Evolutionary conservation across 2,113 vertebrate genomes (phyloP).

Genomic region (Alligator mississippiensis): DNA sequence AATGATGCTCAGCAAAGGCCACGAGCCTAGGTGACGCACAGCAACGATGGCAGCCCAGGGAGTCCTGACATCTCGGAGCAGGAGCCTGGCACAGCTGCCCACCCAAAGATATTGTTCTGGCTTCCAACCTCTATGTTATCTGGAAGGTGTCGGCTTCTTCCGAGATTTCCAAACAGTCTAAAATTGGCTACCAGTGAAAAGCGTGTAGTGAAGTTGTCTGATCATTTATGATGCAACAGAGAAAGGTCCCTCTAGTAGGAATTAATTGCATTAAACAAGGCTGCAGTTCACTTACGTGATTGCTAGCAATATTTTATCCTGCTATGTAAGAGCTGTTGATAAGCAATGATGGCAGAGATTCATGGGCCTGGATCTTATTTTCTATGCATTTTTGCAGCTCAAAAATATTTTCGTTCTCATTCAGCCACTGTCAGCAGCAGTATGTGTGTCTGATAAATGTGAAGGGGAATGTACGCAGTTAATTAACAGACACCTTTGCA

Average conservation of each 20-base stretch:
- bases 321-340: background rate
- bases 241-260: background rate
- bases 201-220: background rate
- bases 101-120: background rate
- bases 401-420: background rate
- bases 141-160: background rate
- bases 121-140: background rate
- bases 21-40: slow-evolving; percentile 5
- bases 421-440: background rate
- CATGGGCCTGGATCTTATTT: background rate
- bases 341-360: too few relatives aligned
- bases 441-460: background rate
- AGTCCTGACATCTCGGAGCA: background rate
- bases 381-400: background rate
- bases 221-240: slow-evolving; percentile 7
- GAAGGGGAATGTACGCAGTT: too few relatives aligned
- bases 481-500: too few relatives aligned
- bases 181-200: background rate
- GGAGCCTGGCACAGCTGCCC: background rate
- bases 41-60: background rate
- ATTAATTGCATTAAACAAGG: slow-evolving; percentile 29
- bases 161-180: slow-evolving; percentile 14
- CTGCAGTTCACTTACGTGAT: background rate
- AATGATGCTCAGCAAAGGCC: background rate
- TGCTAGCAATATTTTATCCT: background rate